Evolutionary conservation across 2,113 vertebrate genomes (phyloP), one percentile per base, ranked within the genome.

Genomic region (Hemichromis elongatus): DNA sequence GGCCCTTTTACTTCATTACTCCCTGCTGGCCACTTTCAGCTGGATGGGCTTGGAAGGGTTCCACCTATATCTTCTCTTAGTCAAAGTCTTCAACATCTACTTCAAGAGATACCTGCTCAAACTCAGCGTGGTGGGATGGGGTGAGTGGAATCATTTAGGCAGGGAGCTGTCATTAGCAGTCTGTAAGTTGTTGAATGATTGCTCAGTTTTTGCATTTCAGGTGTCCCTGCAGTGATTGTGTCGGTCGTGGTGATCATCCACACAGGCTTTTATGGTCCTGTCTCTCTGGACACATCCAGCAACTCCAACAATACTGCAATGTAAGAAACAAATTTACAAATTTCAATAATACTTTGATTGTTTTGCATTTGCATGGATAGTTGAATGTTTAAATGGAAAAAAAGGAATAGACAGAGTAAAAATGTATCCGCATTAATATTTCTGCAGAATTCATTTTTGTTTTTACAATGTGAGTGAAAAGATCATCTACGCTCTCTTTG

Each of bases 31-130:
- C 59, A 90, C 93, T 4, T 91, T 96, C 73, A 94, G 89, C 28
- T 96, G 96, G 96, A 94, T 42, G 26, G 93, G 90, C 12, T 88
- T 96, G 13, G 96, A 96, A 88, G 94, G 94, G 1, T 95, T 96
- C 83, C 95, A 96, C 77, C 89, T 96, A 33, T 96, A 96, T 86
- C 86, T 96, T 28, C 92, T 96, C 26, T 42, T 96, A 1, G 88
- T 96, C 61, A 88, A 88, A 26, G 91, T 96, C 30, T 96, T 95
- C 81, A 96, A 96, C 87, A 94, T 95, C 89, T 96, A 96, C 45
- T 45, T 96, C 77, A 93, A 80, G 37, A 89, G 84, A 93, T 96
- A 96, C 89, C 14, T 95, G 81, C 93, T 95, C 18, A 96, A 96
- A 85, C 85, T 96, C 45, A 89, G 91, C 66, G 2, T 95, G 40